These are phyloP conservation scores for Tryphoninae sp. DNA, from an alignment of 2,888 invertebrate genomes.

Conservation along the genomic window DNA sequence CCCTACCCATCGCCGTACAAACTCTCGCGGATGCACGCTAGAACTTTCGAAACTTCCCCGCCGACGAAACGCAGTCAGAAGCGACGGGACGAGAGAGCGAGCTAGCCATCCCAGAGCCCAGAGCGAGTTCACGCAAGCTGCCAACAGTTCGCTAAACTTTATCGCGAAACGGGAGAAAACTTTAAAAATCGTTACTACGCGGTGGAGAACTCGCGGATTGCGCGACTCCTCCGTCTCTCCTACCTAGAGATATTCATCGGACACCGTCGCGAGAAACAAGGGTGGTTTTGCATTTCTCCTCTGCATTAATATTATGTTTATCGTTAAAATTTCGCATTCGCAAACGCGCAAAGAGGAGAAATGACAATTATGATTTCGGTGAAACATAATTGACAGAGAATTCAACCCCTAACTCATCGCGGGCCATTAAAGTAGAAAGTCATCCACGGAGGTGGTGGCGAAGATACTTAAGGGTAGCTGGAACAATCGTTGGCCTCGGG, in stretches of 20 bases:
- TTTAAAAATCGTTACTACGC: constrained; percentile 79
- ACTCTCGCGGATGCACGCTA: constrained; percentile 66
- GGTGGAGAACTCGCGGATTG: constrained; percentile 58
- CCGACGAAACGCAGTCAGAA: constrained; percentile 59
- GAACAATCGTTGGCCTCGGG: too few species aligned
- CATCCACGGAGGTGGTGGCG: not conserved
- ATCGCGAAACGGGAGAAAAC: constrained; percentile 70
- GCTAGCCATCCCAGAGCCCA: constrained; percentile 24
- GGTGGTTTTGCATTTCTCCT: not conserved
- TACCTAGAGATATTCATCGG: constrained; percentile 2
- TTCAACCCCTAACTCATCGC: not conserved
- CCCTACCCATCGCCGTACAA: constrained; percentile 61
- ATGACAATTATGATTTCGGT: not conserved
- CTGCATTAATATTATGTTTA: not conserved
- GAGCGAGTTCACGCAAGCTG: constrained; percentile 59
- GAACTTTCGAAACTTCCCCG: constrained; percentile 77
- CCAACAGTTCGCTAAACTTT: constrained; percentile 64
- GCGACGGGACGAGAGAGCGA: constrained; percentile 64
- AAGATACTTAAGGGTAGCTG: too few species aligned
- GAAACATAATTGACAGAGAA: not conserved
- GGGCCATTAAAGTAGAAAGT: not conserved
- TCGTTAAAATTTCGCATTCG: not conserved
- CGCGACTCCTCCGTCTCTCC: not conserved
- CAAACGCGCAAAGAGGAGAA: not conserved
- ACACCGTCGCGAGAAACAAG: not conserved